Conservation (phyloP, 1,140 invertebrate genomes). For the Zaprionus inermis region DNA sequence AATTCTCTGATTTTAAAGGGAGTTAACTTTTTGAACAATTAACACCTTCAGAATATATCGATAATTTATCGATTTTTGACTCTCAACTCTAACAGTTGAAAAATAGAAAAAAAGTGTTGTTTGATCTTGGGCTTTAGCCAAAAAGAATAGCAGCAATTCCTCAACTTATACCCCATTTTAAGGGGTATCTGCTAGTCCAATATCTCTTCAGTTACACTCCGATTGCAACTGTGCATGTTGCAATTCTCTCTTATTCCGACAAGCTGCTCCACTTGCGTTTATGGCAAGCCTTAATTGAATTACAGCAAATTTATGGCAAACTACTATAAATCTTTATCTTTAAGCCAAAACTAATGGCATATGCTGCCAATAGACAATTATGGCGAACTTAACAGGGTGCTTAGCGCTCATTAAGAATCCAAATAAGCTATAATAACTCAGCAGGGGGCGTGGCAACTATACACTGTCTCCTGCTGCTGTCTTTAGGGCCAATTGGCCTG, state of each 20-base stretch:
- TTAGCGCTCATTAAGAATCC: neutral
- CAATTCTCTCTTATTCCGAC: neutral
- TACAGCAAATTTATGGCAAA: conserved; percentile 1
- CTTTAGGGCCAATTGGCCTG: conserved; percentile 56
- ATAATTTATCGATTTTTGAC: no score
- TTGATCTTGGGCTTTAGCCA: no score
- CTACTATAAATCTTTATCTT: neutral
- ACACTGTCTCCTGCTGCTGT: conserved; percentile 9
- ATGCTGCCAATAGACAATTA: conserved; percentile 1
- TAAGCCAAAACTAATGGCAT: neutral
- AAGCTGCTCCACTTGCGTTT: no score
- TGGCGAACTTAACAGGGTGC: neutral
- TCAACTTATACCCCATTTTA: neutral
- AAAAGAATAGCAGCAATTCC: neutral
- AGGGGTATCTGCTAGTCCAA: neutral
- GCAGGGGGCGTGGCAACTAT: neutral
- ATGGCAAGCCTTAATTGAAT: neutral
- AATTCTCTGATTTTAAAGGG: no score
- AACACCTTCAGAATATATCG: no score
- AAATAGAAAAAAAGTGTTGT: no score
- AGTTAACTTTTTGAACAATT: no score
- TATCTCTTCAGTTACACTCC: neutral
- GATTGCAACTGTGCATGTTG: neutral
- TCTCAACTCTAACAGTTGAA: no score
- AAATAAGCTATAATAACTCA: conserved; percentile 29